Evolutionary conservation across 2,797 vertebrate species (phyloP), one percentile per base, ranked within the genome.

Genomic region (Sardinella longiceps): DNA sequence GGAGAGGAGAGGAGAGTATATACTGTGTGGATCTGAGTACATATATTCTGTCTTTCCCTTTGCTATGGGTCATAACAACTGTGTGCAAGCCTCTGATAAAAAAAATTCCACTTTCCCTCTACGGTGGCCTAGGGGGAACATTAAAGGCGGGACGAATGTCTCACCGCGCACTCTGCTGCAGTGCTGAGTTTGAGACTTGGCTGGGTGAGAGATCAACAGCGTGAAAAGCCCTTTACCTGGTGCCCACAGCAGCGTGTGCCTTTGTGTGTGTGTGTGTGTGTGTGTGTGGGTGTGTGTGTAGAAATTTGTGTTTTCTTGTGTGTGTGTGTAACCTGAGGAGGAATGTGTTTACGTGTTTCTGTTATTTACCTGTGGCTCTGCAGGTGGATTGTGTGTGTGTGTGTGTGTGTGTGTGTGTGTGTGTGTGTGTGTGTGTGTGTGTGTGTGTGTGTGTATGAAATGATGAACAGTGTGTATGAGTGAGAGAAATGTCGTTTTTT

Each of bases 131-230:
- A 50, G 84, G 85, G 86, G 86, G 50, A 12, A 37, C 87, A 86
- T 88, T 87, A 85, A 50, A 85, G 87, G 88, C 53, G 81, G 56
- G 84, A 88, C 87, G 86, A 85, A 83, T 85, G 86, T 82, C 88
- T 87, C 77, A 83, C 66, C 48, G 83, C 63, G 84, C 87, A 84
- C 85, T 87, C 25, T 39, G 84, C 10, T 70, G 28, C 63, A 30
- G 28, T 63, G 58, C 58, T 63, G n/a, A 70, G 63, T 30, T 70
- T 33, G 25, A 70, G 63, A 30, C 63, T 33, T 30, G 63, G 30
- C 63, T 70, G 25, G 63, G 37, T 70, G 63, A 70, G 63, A 70
- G 63, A 70, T 70, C 63, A 70, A 70, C 63, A 70, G 63, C 63
- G 63, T 70, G 63, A 70, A 70, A 70, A 70, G 63, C 63, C 63